These are phyloP conservation scores for Triplophysa rosa DNA, from an alignment of 2,113 vertebrate genomes.

Conservation along the genomic window DNA sequence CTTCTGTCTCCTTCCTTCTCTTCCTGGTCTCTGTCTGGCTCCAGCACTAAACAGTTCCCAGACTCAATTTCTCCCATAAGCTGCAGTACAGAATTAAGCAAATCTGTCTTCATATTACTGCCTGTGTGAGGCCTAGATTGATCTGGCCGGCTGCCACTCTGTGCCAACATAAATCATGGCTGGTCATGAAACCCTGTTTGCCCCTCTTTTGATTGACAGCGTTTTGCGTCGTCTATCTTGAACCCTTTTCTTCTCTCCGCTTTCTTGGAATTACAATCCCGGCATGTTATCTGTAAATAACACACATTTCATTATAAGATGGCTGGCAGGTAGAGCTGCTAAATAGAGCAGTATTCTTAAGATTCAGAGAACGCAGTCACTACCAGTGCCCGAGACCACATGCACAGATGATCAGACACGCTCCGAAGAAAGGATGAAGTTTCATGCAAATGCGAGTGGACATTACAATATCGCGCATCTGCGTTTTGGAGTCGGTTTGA, in stretches of 20 bases:
- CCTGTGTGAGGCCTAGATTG: conserved; percentile 68
- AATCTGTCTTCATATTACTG: conserved; percentile 76
- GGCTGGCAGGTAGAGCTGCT: conserved; percentile 47
- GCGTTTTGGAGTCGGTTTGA: neutral
- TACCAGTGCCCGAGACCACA: neutral
- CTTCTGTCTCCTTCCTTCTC: conserved; percentile 20
- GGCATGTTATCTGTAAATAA: conserved; percentile 74
- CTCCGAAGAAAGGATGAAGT: neutral
- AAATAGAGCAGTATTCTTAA: conserved; percentile 30
- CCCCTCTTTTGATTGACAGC: conserved; percentile 73
- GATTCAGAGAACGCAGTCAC: neutral
- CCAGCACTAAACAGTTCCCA: conserved; percentile 65
- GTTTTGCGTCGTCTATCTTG: conserved; percentile 63
- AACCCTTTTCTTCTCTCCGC: conserved; percentile 56
- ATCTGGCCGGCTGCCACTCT: conserved; percentile 67
- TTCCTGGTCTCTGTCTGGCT: conserved; percentile 55
- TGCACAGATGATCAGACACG: neutral
- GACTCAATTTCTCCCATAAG: conserved; percentile 66
- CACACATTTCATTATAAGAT: conserved; percentile 64
- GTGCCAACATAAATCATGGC: conserved; percentile 63
- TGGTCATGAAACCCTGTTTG: conserved; percentile 63
- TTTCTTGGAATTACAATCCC: conserved; percentile 54
- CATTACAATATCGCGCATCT: neutral
- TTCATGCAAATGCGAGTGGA: neutral
- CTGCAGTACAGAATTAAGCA: conserved; percentile 71